These are phyloP conservation scores for Ormyrus nitidulus DNA, from an alignment of 2,888 invertebrate species.

Conservation along the genomic window DNA sequence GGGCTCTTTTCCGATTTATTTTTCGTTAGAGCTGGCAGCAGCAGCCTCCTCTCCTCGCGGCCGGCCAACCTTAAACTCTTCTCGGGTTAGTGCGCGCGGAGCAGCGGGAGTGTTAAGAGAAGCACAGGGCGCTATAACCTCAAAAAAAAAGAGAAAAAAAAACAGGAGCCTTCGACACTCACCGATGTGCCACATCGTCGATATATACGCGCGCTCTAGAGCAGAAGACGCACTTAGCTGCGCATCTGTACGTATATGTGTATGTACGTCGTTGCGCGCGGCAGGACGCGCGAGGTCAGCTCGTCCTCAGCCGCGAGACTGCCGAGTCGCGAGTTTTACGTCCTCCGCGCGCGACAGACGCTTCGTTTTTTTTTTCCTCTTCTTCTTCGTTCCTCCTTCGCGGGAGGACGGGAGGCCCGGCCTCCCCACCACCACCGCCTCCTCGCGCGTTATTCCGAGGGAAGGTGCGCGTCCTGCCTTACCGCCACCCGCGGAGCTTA, in stretches of 20 bases:
- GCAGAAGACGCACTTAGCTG: background rate
- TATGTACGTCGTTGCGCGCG: background rate
- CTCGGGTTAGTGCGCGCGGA: too few species aligned
- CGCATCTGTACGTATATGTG: too few species aligned
- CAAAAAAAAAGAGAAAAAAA: background rate
- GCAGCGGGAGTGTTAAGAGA: too few species aligned
- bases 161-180: constrained; percentile 58
- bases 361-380: constrained; percentile 13
- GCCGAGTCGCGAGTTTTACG: constrained; percentile 3
- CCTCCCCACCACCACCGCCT: too few species aligned
- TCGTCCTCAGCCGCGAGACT: constrained; percentile 38
- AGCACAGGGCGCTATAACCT: too few species aligned
- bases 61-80: too few species aligned
- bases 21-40: too few species aligned
- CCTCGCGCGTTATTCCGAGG: too few species aligned
- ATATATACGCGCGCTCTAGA: constrained; percentile 18
- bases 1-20: too few species aligned
- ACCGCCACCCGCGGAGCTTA: constrained; percentile 4
- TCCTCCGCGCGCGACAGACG: constrained; percentile 8
- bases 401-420: background rate
- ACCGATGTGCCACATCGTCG: constrained; percentile 71
- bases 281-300: constrained; percentile 18
- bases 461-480: constrained; percentile 26
- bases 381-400: constrained; percentile 28
- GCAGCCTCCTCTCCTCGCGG: too few species aligned